Evolutionary conservation across 2,113 vertebrate genomes (phyloP).

Genomic region (Macrotis lagotis): DNA sequence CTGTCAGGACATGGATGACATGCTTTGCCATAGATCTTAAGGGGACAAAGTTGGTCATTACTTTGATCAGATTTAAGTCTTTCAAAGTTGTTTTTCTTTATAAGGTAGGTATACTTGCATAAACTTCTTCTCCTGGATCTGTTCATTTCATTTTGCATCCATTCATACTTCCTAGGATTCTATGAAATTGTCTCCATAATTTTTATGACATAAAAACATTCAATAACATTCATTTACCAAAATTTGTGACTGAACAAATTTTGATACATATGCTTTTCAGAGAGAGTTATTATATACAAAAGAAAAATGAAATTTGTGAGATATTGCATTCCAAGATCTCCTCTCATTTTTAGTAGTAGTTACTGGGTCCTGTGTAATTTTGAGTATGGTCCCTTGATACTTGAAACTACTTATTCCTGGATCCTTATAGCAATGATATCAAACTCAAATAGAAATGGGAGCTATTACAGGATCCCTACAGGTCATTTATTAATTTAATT

Average conservation of each 20-base stretch:
- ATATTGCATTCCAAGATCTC: background rate
- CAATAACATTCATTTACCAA: background rate
- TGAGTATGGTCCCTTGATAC: background rate
- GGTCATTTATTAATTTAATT: background rate
- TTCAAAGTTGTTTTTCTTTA: background rate
- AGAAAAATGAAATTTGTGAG: background rate
- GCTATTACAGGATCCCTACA: background rate
- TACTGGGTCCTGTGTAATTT: background rate
- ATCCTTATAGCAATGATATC: background rate
- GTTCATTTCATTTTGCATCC: background rate
- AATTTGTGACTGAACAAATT: no score
- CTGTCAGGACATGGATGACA: background rate
- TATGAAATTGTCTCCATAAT: background rate
- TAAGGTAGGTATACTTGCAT: background rate
- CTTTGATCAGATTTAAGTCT: background rate
- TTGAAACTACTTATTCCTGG: background rate
- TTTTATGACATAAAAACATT: background rate
- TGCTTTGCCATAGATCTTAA: background rate
- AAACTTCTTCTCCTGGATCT: background rate
- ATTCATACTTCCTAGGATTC: background rate
- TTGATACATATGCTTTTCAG: no score
- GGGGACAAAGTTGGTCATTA: background rate
- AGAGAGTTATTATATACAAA: no score
- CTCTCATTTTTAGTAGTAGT: background rate
- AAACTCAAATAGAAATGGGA: background rate